Evolutionary conservation across 2,888 invertebrate genomes (phyloP).

Genomic region (Theodoxus fluviatilis): DNA sequence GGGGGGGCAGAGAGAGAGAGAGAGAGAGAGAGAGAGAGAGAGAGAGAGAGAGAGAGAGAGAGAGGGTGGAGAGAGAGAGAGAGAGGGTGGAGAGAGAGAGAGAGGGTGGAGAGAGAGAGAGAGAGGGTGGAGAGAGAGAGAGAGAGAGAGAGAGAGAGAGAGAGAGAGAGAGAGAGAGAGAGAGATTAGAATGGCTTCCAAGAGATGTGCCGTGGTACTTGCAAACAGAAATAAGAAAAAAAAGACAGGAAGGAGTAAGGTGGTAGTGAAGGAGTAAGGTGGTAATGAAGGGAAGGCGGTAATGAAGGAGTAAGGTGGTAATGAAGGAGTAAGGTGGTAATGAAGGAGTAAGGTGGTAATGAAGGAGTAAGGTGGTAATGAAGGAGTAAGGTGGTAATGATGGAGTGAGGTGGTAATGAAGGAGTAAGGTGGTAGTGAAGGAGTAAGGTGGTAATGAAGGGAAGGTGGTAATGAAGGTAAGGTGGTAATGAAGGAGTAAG

Average conservation of each 20-base stretch:
- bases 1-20: not conserved
- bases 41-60: constrained; percentile 8
- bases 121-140: not conserved
- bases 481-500: too few relatives aligned
- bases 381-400: too few relatives aligned
- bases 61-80: not conserved
- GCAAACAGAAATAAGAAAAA: not conserved
- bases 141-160: constrained; percentile 14
- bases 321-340: too few relatives aligned
- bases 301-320: too few relatives aligned
- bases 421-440: too few relatives aligned
- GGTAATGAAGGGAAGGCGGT: too few relatives aligned
- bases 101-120: not conserved
- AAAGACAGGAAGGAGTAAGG: not conserved
- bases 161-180: constrained; percentile 18
- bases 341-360: too few relatives aligned
- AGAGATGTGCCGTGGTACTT: not conserved
- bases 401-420: too few relatives aligned
- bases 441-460: too few relatives aligned
- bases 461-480: too few relatives aligned
- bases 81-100: constrained; percentile 12
- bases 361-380: too few relatives aligned
- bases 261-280: not conserved
- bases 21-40: not conserved
- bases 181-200: constrained; percentile 5